A percentile compares a stretch with the other conserved stretches of the same genome.
Evolutionary conservation across 2,797 vertebrate species (phyloP).

Genomic region (Poecilia gillii): DNA sequence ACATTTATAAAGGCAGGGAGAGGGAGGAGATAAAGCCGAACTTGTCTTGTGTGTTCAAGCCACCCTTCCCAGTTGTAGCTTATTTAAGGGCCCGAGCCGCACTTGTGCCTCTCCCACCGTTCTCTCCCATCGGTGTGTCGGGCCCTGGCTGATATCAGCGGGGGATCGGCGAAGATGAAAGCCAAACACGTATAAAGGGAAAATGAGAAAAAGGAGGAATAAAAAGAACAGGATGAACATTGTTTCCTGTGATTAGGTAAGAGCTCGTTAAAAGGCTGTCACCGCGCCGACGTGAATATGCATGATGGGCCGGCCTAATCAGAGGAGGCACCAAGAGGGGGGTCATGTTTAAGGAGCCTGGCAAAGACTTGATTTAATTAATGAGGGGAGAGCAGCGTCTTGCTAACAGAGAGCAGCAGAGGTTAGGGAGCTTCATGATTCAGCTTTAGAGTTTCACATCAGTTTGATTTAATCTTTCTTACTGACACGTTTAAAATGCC

Average conservation of each 20-base stretch:
- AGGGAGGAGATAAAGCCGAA: constrained; percentile 64
- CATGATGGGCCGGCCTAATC: constrained; percentile 91
- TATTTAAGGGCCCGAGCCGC: constrained; percentile 86
- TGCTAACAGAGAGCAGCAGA: constrained; percentile 79
- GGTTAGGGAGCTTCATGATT: constrained; percentile 71
- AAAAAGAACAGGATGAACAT: constrained; percentile 96
- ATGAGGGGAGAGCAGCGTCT: constrained; percentile 92
- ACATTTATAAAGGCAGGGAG: constrained; percentile 85
- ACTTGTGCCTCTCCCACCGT: constrained; percentile 88
- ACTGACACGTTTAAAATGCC: background rate
- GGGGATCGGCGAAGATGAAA: constrained; percentile 73
- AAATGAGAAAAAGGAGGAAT: constrained; percentile 54
- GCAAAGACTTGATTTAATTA: constrained; percentile 99
- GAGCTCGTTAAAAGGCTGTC: constrained; percentile 99
- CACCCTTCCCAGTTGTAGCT: constrained; percentile 89
- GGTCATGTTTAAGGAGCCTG: constrained; percentile 84
- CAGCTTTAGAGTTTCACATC: constrained; percentile 63
- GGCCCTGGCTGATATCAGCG: constrained; percentile 82
- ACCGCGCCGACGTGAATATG: constrained; percentile 94
- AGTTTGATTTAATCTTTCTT: constrained; percentile 8
- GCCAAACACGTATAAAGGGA: constrained; percentile 61
- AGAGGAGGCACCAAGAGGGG: constrained; percentile 86
- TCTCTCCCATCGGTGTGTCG: constrained; percentile 81
- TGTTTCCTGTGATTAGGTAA: constrained; percentile 97
- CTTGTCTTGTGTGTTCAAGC: constrained; percentile 83